Evolutionary conservation across 2,113 vertebrate species (phyloP).

Genomic region (Psettodes erumei): DNA sequence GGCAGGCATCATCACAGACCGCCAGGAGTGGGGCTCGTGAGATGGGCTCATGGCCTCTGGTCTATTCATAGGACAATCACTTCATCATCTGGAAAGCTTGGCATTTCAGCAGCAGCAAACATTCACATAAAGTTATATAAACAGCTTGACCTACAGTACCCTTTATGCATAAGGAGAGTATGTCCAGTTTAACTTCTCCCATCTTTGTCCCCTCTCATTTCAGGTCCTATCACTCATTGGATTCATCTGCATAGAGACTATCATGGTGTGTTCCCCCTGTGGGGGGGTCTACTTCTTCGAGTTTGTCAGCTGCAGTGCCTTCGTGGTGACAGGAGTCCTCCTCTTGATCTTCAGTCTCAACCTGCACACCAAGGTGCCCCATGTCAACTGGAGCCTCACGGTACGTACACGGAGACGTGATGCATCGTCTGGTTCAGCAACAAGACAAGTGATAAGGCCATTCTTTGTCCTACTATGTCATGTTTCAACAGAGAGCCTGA

Average conservation of each 20-base stretch:
- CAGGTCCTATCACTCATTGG: constrained; percentile 91
- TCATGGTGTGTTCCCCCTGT: constrained; percentile 95
- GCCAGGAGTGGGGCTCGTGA: constrained; percentile 56
- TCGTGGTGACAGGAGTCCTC: constrained; percentile 92
- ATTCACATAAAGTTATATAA: constrained; percentile 11
- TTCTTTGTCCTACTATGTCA: too few species aligned
- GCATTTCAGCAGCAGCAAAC: constrained; percentile 27
- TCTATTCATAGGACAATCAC: constrained; percentile 59
- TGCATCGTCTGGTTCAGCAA: background rate
- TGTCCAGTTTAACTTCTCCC: background rate
- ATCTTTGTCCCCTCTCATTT: background rate
- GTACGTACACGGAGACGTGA: constrained; percentile 78
- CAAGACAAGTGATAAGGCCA: too few species aligned
- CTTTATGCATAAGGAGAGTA: constrained; percentile 2
- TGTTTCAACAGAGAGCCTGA: too few species aligned
- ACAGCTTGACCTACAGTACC: background rate
- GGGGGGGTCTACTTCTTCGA: constrained; percentile 98
- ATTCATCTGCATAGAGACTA: constrained; percentile 98
- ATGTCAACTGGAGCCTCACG: constrained; percentile 97
- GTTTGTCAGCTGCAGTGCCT: constrained; percentile 97
- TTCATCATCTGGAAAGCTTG: constrained; percentile 49
- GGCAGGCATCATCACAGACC: constrained; percentile 40
- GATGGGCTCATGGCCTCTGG: constrained; percentile 43
- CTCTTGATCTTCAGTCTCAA: constrained; percentile 94
- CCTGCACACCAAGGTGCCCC: constrained; percentile 92